Conservation (phyloP, 2,797 vertebrate species). For the Tympanoctomys barrerae region DNA sequence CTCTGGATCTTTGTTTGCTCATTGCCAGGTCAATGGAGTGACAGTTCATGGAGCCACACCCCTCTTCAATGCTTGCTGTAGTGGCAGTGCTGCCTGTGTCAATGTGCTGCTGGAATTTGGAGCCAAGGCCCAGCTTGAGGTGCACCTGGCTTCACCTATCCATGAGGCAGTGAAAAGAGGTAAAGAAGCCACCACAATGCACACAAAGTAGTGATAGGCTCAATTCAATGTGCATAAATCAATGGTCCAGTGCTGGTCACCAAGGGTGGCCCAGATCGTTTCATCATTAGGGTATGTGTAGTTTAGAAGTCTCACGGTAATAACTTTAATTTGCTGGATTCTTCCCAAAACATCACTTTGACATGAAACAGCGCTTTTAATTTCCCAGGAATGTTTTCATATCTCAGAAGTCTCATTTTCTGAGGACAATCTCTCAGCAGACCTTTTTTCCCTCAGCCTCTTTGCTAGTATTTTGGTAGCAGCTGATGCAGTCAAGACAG, state of each 20-base stretch:
- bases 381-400: not conserved
- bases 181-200: conserved; percentile 70
- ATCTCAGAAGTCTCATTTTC: not conserved
- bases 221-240: not conserved
- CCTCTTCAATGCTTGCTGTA: conserved; percentile 94
- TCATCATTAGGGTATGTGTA: not conserved
- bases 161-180: conserved; percentile 94
- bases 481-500: not conserved
- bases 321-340: not conserved
- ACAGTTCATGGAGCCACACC: conserved; percentile 93
- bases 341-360: not conserved
- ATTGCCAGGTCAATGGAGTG: conserved; percentile 89
- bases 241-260: not conserved
- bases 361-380: not conserved
- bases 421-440: not conserved
- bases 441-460: not conserved
- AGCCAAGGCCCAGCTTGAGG: conserved; percentile 85
- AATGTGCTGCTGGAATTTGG: conserved; percentile 90
- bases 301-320: not conserved
- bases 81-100: conserved; percentile 92
- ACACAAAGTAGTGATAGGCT: not conserved
- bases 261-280: not conserved
- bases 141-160: conserved; percentile 90
- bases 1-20: conserved; percentile 53
- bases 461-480: conserved; percentile 33